Evolutionary conservation across 2,797 vertebrate genomes (phyloP), one percentile per base, ranked within the genome.

Genomic region (Sebastiscus albofasciatus): DNA sequence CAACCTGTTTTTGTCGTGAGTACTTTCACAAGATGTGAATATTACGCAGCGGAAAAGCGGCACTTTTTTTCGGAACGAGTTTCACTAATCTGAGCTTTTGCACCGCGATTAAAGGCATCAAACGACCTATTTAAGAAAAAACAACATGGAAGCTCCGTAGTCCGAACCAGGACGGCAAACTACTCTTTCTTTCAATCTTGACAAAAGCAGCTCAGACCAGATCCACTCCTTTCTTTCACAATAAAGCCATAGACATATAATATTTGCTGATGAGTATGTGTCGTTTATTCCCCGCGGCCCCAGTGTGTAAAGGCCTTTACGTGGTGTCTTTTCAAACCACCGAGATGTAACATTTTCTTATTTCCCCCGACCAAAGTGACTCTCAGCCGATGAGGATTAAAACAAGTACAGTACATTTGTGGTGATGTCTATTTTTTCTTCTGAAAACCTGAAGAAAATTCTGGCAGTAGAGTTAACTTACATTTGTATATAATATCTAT

Each of bases 381-480:
- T 33, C 20, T 34, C 18, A 52, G 58, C 62, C 67, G 22, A 18
- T n/a, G 26, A 26, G 36, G 55, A 65, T 24, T 68, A 20, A 67
- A 59, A 62, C 9, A 11, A 70, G 7, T 77, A 33, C 72, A 69
- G 60, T 72, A 77, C 70, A 55, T 20, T 13, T 42, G 20, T 52
- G 26, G 22, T 52, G 49, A 52, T 52, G 20, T 22, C 36, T 4
- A 22, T 8, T 52, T 29, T 55, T 55, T 46, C 42, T 18, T 49
- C 14, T 36, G 14, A 72, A 55, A 36, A 76, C 70, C 42, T 73
- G 42, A 73, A 69, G 24, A 73, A 22, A 27, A 72, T 29, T 76
- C 24, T 74, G 72, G 68, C 79, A 73, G 82, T 75, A 27, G 29
- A 70, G 62, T 74, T 42, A 60, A 33, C 4, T 2, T 64, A 27